phyloP scores from a whole-genome alignment of 2,797 vertebrate species.

The Myotis myotis region DNA sequence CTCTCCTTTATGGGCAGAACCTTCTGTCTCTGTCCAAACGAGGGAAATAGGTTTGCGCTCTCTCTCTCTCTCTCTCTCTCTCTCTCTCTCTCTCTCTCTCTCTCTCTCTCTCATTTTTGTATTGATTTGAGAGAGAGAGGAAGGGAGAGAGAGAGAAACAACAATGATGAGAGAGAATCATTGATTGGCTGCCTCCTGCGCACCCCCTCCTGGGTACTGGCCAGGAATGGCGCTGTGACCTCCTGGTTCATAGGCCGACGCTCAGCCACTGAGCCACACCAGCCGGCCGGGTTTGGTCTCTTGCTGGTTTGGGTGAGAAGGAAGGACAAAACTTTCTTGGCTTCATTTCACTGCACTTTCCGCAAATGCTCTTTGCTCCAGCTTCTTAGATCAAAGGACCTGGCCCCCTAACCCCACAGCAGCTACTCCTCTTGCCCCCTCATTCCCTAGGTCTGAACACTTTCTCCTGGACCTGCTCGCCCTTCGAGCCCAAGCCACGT shows the following conservation, averaged over 20 bases:
- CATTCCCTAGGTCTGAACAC: neutral
- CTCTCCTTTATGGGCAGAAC: neutral
- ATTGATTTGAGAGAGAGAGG: no score
- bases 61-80: no score
- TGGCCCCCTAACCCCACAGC: neutral
- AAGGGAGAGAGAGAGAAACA: no score
- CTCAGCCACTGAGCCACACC: no score
- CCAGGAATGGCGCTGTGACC: no score
- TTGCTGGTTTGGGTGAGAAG: neutral
- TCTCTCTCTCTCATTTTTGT: no score
- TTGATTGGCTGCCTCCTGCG: no score
- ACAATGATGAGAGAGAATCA: no score
- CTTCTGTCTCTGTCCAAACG: neutral
- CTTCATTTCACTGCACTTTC: neutral
- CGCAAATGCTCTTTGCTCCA: neutral
- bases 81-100: no score
- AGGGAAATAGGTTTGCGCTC: neutral
- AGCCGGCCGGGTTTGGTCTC: neutral
- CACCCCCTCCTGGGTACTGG: no score
- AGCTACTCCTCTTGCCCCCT: neutral
- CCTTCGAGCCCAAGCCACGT: neutral
- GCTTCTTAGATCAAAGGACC: neutral
- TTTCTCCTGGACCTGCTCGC: neutral
- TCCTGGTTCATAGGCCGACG: no score
- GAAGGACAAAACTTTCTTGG: neutral